Conservation (phyloP, 1,140 invertebrate genomes). For the Mercenaria mercenaria region DNA sequence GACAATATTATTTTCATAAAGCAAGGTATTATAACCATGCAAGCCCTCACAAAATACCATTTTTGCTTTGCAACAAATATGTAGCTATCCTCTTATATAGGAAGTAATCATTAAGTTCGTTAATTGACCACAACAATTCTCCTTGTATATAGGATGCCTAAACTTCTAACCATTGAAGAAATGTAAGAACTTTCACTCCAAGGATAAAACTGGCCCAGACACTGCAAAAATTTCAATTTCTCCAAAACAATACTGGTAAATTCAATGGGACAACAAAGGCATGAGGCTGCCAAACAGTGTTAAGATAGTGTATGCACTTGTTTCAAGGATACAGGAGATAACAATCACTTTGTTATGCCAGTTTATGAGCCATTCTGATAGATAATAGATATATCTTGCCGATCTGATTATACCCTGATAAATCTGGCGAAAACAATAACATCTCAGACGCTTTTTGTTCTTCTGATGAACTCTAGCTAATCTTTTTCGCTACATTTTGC, state of each 20-base stretch:
- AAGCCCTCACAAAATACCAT: too few species aligned
- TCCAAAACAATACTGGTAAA: neutral
- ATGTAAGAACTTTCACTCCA: neutral
- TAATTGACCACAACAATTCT: too few species aligned
- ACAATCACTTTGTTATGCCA: neutral
- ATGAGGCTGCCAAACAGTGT: neutral
- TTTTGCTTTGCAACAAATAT: too few species aligned
- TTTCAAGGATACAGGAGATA: neutral
- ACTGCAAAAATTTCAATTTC: neutral
- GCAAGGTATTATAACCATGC: too few species aligned
- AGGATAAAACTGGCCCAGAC: neutral
- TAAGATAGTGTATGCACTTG: neutral
- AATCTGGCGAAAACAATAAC: too few species aligned
- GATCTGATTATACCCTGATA: neutral
- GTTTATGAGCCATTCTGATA: slow-evolving; percentile 26
- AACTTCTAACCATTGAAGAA: neutral
- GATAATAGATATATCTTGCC: slow-evolving; percentile 6
- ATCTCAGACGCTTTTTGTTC: too few species aligned
- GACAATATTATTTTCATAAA: too few species aligned
- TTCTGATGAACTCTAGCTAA: too few species aligned
- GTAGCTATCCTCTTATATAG: too few species aligned
- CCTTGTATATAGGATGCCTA: neutral
- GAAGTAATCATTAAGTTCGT: too few species aligned
- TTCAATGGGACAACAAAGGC: neutral
- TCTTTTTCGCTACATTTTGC: too few species aligned